These are phyloP conservation scores for Antheraea mylitta DNA, from an alignment of 1,140 invertebrate genomes.

Conservation along the genomic window DNA sequence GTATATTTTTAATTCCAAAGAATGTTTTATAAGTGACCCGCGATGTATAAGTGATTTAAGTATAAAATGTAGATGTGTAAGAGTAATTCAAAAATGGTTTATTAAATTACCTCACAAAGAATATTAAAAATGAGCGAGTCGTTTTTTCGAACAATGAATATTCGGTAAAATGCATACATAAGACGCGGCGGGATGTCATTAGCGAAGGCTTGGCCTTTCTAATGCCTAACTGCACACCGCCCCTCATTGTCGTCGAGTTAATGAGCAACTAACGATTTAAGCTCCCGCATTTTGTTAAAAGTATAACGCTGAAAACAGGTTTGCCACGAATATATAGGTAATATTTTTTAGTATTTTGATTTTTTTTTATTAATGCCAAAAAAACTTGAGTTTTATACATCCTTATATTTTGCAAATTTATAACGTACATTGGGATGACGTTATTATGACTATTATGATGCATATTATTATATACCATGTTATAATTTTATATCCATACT, in stretches of 20 bases:
- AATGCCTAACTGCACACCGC: constrained; percentile 70
- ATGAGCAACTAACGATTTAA: constrained; percentile 70
- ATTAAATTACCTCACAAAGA: constrained; percentile 20
- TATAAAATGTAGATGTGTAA: neutral
- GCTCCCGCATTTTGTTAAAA: constrained; percentile 31
- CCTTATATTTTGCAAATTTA: too few relatives aligned
- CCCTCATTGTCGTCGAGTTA: constrained; percentile 65
- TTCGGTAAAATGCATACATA: constrained; percentile 54
- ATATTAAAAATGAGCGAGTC: constrained; percentile 40
- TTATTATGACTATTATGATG: too few relatives aligned
- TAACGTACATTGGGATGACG: too few relatives aligned
- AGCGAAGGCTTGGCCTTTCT: constrained; percentile 66
- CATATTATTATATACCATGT: too few relatives aligned
- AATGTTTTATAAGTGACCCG: neutral
- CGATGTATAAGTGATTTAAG: neutral
- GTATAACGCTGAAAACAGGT: neutral
- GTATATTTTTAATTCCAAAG: neutral
- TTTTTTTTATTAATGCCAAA: too few relatives aligned
- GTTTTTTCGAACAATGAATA: constrained; percentile 51
- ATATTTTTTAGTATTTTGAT: too few relatives aligned
- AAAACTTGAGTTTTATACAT: too few relatives aligned
- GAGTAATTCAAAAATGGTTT: neutral
- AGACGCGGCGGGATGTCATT: constrained; percentile 61
- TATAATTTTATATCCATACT: too few relatives aligned
- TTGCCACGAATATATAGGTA: neutral